Evolutionary conservation across 2,113 vertebrate genomes (phyloP).

Genomic region (Mesocricetus auratus): DNA sequence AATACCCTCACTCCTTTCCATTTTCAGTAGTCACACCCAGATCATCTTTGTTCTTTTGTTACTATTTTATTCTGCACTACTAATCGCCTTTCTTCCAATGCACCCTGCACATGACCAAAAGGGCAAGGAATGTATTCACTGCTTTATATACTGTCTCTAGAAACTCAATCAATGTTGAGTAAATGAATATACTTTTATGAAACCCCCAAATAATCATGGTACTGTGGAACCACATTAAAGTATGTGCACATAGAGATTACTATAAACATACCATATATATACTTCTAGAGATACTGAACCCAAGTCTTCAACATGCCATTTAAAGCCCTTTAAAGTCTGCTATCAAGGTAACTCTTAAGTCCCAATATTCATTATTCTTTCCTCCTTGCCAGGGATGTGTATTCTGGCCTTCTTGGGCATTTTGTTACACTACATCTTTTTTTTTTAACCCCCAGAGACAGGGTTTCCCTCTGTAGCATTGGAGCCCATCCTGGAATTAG

Average conservation of each 20-base stretch:
- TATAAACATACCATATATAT: not conserved
- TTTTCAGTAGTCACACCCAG: not conserved
- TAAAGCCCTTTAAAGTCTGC: not conserved
- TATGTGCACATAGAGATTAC: not conserved
- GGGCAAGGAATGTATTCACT: not conserved
- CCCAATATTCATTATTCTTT: not conserved
- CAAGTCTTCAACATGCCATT: not conserved
- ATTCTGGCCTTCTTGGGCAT: not conserved
- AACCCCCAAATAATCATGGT: not conserved
- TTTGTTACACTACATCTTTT: not conserved
- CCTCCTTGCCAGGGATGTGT: not conserved
- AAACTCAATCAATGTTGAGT: not conserved
- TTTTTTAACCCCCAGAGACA: too few species aligned
- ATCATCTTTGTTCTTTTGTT: not conserved
- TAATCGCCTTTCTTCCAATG: not conserved
- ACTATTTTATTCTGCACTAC: not conserved
- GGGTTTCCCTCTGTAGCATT: too few species aligned
- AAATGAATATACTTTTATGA: constrained; percentile 38
- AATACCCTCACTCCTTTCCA: not conserved
- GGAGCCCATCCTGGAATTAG: too few species aligned
- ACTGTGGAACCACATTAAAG: not conserved
- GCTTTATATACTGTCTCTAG: not conserved
- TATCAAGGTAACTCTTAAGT: not conserved
- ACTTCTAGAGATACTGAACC: not conserved
- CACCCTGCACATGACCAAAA: not conserved